Conservation (phyloP, 2,797 vertebrate species). For the Ceryle rudis region DNA sequence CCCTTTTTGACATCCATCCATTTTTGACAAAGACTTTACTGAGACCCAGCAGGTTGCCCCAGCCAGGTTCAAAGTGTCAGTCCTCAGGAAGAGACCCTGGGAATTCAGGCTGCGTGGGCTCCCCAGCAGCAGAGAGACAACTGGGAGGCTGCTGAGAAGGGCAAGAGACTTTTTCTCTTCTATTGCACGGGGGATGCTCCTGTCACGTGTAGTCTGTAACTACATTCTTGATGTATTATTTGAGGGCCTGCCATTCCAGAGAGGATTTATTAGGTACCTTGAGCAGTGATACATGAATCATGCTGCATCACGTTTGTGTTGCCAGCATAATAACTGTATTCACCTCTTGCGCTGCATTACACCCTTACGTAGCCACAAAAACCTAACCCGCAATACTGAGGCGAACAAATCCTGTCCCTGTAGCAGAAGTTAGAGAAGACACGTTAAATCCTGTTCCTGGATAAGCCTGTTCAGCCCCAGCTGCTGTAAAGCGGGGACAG, state of each 20-base stretch:
- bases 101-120: no score
- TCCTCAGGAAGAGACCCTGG: no score
- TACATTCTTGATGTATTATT: fast-evolving
- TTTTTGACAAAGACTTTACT: no score
- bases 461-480: neutral
- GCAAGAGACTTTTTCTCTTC: no score
- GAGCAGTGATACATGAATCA: fast-evolving
- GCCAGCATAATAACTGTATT: neutral
- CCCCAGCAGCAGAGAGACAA: no score
- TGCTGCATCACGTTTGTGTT: fast-evolving
- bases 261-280: neutral
- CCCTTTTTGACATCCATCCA: no score
- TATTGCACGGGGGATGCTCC: neutral
- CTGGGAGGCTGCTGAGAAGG: no score
- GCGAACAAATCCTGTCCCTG: neutral
- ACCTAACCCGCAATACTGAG: fast-evolving
- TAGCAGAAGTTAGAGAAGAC: neutral
- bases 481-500: neutral
- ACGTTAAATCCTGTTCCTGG: neutral
- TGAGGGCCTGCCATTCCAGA: neutral
- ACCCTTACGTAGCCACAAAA: neutral
- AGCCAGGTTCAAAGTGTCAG: no score
- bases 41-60: no score
- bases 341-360: neutral
- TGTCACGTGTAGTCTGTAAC: fast-evolving